Conservation (phyloP, 53 echinoderm and acorn worm genomes). For the Actinopyga echinites region DNA sequence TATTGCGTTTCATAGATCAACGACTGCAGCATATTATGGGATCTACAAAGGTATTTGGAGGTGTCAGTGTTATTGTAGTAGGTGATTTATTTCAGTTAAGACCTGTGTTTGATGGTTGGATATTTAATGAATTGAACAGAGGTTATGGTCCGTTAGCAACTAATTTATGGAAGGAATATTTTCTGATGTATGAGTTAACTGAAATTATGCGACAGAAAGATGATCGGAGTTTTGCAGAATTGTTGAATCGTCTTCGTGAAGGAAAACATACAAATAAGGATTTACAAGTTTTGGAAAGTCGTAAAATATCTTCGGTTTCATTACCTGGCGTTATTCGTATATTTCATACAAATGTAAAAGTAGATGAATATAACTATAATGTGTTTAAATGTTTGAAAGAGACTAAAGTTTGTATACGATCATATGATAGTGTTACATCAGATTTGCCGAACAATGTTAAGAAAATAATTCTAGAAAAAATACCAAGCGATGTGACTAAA, state of each 20-base stretch:
- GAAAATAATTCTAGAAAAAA: neutral
- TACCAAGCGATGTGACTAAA: neutral
- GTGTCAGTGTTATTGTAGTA: constrained; percentile 57
- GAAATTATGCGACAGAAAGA: constrained; percentile 70
- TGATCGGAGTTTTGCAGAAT: constrained; percentile 58
- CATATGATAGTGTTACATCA: neutral
- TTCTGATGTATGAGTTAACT: constrained; percentile 49
- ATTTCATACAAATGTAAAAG: no score
- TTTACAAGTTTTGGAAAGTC: neutral
- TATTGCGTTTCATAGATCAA: constrained; percentile 53
- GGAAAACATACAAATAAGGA: constrained; percentile 58
- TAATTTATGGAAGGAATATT: constrained; percentile 59
- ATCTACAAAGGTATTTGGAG: constrained; percentile 50
- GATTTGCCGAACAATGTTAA: constrained; percentile 10
- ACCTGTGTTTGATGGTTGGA: constrained; percentile 59
- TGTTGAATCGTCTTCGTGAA: constrained; percentile 55
- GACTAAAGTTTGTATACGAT: neutral
- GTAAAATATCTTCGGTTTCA: neutral
- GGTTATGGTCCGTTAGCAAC: constrained; percentile 40
- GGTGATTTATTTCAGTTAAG: constrained; percentile 66
- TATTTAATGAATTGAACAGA: constrained; percentile 16
- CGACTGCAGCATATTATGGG: constrained; percentile 59
- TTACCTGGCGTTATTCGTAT: neutral
- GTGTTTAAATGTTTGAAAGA: neutral
- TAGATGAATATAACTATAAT: neutral